These are phyloP conservation scores for Oreochromis grahami DNA, from an alignment of 2,797 vertebrate species.

Conservation along the genomic window DNA sequence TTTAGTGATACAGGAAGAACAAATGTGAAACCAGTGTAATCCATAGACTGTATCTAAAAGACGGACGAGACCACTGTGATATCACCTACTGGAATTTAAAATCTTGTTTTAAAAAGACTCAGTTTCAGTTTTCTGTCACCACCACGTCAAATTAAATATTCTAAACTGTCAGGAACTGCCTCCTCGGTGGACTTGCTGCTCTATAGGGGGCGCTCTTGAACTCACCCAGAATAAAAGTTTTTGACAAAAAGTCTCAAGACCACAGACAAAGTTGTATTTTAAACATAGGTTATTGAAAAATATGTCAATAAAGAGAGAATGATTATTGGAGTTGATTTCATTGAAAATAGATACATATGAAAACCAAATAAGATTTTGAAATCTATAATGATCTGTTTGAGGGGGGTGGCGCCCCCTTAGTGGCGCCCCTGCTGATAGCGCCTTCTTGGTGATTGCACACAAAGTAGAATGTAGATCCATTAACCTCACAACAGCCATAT, in stretches of 20 bases:
- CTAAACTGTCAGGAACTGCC: background rate
- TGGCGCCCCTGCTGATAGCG: background rate
- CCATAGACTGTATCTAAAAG: background rate
- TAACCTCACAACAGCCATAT: accelerated
- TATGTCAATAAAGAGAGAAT: background rate
- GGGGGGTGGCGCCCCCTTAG: background rate
- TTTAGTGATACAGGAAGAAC: background rate
- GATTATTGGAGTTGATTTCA: background rate
- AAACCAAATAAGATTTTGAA: background rate
- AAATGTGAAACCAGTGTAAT: background rate
- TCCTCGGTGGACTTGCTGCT: background rate
- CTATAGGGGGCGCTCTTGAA: background rate
- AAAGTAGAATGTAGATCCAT: background rate
- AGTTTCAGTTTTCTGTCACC: background rate
- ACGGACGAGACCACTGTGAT: accelerated
- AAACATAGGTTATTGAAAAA: background rate
- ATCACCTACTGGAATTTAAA: background rate
- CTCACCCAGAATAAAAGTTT: background rate
- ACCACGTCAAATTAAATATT: background rate
- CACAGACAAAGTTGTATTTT: background rate
- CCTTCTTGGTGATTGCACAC: background rate
- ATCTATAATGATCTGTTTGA: background rate
- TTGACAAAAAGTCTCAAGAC: background rate
- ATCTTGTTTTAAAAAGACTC: background rate
- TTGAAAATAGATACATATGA: background rate